Evolutionary conservation across 2,888 invertebrate species (phyloP).

Genomic region (Drosophila barbarae): DNA sequence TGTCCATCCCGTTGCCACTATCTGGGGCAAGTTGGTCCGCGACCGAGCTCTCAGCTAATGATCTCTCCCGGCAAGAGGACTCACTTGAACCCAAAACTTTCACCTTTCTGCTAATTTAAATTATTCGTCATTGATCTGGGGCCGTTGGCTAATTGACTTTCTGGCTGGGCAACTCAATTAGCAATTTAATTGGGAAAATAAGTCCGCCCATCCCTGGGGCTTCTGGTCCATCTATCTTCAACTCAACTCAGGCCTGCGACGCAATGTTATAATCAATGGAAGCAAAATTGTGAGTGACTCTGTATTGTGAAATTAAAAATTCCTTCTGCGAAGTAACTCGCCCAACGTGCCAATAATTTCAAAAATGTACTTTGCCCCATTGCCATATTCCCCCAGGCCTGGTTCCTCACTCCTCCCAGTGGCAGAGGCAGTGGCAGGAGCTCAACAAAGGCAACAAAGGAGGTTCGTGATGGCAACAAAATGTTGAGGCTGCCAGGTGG

Average conservation of each 20-base stretch:
- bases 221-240: conserved; percentile 4
- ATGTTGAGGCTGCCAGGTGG: conserved; percentile 23
- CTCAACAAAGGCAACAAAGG: conserved; percentile 34
- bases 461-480: conserved; percentile 45
- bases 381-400: conserved; percentile 4
- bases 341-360: conserved; percentile 67
- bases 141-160: conserved; percentile 38
- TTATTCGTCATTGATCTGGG: conserved; percentile 28
- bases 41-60: background rate
- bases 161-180: conserved; percentile 34
- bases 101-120: conserved; percentile 20
- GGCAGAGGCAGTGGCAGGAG: conserved; percentile 1
- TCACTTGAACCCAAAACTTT: conserved; percentile 2
- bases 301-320: conserved; percentile 61
- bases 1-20: conserved; percentile 59
- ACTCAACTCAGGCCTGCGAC: conserved; percentile 9
- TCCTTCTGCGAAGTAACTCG: conserved; percentile 63
- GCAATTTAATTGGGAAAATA: conserved; percentile 39
- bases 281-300: conserved; percentile 24
- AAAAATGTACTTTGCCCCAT: conserved; percentile 54
- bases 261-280: conserved; percentile 21
- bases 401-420: background rate
- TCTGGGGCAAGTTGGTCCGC: conserved; percentile 18
- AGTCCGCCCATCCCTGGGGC: conserved; percentile 12
- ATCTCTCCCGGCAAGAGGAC: background rate